Evolutionary conservation across 2,888 invertebrate genomes (phyloP).

Genomic region (Hermodice carunculata): DNA sequence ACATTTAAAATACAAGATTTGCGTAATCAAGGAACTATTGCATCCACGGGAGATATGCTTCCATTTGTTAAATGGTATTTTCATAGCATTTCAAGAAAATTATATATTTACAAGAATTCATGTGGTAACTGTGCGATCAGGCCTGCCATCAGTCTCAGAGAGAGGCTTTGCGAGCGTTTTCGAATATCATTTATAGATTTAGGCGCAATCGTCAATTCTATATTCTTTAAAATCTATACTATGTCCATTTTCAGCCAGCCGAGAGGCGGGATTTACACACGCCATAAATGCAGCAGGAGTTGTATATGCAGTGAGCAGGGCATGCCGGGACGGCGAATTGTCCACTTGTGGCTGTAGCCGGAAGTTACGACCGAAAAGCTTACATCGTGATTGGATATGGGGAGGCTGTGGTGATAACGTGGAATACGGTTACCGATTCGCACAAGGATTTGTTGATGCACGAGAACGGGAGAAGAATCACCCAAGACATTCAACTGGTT

Average conservation of each 20-base stretch:
- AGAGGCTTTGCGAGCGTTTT: no score
- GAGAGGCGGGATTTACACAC: constrained; percentile 75
- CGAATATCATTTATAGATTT: no score
- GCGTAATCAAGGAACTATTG: no score
- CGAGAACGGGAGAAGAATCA: constrained; percentile 83
- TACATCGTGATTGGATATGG: constrained; percentile 96
- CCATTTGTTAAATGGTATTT: no score
- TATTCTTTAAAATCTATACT: no score
- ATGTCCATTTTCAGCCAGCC: constrained; percentile 53
- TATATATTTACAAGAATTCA: no score
- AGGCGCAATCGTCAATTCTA: no score
- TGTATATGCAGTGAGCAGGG: constrained; percentile 87
- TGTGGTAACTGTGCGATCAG: no score
- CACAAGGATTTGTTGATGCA: constrained; percentile 94
- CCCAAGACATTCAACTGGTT: constrained; percentile 85
- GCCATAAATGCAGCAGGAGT: constrained; percentile 77
- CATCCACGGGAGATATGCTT: no score
- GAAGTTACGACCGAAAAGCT: constrained; percentile 83
- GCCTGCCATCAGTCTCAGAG: no score
- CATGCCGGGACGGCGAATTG: constrained; percentile 91
- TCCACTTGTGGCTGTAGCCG: constrained; percentile 92
- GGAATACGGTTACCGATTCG: constrained; percentile 87
- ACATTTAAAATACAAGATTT: no score
- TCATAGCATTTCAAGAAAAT: no score
- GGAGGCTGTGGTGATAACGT: constrained; percentile 98